phyloP scores from a whole-genome alignment of 2,113 vertebrate genomes.

The Chrysochloris asiatica region DNA sequence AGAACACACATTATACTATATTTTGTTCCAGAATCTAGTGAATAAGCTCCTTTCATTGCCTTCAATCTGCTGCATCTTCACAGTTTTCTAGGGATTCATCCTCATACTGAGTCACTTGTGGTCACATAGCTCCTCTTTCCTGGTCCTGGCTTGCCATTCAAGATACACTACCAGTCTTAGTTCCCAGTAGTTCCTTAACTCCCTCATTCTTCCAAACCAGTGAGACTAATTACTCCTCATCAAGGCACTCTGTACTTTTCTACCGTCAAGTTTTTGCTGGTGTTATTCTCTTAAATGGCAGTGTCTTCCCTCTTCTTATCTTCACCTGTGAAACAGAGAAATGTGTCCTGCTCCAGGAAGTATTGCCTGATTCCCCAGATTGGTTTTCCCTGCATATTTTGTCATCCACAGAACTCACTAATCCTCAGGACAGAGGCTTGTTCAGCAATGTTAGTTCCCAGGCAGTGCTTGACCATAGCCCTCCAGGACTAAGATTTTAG shows the following conservation, averaged over 20 bases:
- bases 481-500: neutral
- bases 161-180: neutral
- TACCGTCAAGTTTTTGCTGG: neutral
- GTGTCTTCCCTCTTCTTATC: neutral
- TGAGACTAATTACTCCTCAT: neutral
- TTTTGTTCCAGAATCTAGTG: neutral
- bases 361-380: neutral
- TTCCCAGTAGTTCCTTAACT: conserved; percentile 30
- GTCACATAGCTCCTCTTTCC: neutral
- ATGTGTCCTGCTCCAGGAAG: neutral
- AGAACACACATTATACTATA: neutral
- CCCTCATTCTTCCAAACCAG: neutral
- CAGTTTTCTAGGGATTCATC: neutral
- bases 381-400: neutral
- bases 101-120: neutral
- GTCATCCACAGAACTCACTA: neutral
- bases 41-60: neutral
- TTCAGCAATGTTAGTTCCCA: neutral
- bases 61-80: neutral
- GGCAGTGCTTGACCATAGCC: neutral
- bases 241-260: neutral
- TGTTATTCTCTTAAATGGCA: neutral
- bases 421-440: neutral
- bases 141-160: neutral
- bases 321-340: neutral